phyloP scores from a whole-genome alignment of 2,113 vertebrate genomes.

The Semicossyphus pulcher region DNA sequence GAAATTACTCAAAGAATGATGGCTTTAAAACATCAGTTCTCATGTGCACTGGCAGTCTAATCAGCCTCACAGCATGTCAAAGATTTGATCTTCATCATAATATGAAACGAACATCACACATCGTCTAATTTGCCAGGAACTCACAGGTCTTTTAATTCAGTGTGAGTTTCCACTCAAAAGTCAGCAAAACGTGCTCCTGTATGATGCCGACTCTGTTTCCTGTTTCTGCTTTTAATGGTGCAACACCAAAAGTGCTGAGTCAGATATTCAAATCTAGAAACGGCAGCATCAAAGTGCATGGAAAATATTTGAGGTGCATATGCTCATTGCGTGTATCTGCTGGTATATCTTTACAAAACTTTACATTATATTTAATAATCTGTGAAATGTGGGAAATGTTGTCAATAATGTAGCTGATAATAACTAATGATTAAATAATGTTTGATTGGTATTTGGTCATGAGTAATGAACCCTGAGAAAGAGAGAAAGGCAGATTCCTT shows the following conservation, averaged over 20 bases:
- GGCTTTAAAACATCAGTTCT: too few relatives aligned
- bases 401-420: neutral
- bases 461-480: too few relatives aligned
- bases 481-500: conserved; percentile 9
- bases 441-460: too few relatives aligned
- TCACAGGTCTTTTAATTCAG: neutral
- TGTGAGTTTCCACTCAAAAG: neutral
- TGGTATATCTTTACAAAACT: too few relatives aligned
- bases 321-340: too few relatives aligned
- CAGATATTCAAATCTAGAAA: conserved; percentile 7
- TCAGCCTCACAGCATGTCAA: too few relatives aligned
- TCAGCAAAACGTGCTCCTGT: neutral
- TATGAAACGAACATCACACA: neutral
- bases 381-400: neutral
- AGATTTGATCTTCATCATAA: too few relatives aligned
- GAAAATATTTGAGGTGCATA: too few relatives aligned
- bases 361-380: too few relatives aligned
- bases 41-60: too few relatives aligned
- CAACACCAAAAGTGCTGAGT: conserved; percentile 1
- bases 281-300: neutral
- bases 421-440: neutral
- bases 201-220: neutral
- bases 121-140: neutral
- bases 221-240: neutral
- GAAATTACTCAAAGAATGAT: too few relatives aligned